Evolutionary conservation across 1,140 invertebrate species (phyloP), one percentile per base, ranked within the genome.

Genomic region (Ostrea edulis): DNA sequence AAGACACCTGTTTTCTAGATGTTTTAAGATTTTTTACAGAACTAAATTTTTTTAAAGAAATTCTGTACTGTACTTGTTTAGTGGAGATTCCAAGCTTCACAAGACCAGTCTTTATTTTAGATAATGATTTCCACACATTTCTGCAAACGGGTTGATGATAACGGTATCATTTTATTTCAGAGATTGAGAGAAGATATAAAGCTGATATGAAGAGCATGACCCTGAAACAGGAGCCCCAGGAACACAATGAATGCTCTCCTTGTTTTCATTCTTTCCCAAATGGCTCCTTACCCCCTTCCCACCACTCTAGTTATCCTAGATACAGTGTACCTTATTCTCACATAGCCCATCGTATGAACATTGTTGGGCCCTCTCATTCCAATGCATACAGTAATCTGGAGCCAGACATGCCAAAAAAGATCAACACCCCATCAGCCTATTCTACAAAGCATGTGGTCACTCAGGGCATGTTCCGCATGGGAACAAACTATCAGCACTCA

Each of bases 301-400:
- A 77, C 68, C 68, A 77, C 68, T 77, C 68, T 25, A 77, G 68
- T 17, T 77, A 29, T 29, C 11, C 25, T 14, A 25, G 29, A 14
- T 77, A 29, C 14, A 11, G 53, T 53, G 53, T 83, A 54, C 53
- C 82, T 83, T 83, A 51, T 83, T 11, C 82, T 35, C 82, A 83
- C 82, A 83, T 83, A 44, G 11, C 35, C 12, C 82, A 51, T 17
- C 82, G 52, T 25, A 77, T 77, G 68, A 77, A 77, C 29, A 77
- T 77, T 77, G 68, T 77, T 29, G 68, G 68, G 29, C 25, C 68
- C 29, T 77, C 68, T 77, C 68, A 77, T 77, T 77, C 68, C 25
- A 77, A 77, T 77, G 68, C 68, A 29, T 77, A 77, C 68, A 77
- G 68, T 25, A 77, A 77, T 25, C 68, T 77, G 11, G 68, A 77